Percentiles rank a stretch among this genome's conserved stretches.
Conservation (phyloP, 1,140 invertebrate species). For the Dinoponera quadriceps region DNA sequence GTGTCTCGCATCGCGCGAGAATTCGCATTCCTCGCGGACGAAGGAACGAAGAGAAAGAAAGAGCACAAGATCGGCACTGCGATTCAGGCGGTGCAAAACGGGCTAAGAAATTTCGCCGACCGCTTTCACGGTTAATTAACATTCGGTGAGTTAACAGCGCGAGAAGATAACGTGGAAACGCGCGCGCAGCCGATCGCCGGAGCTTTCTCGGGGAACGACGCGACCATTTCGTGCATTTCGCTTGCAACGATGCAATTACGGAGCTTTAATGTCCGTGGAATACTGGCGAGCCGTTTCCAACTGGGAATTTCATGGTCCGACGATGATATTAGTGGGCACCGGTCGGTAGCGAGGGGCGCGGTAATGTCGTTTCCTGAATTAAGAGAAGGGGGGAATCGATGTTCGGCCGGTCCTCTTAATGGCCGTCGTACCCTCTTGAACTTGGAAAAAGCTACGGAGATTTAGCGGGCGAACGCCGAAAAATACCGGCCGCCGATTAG, state of each 20-base stretch:
- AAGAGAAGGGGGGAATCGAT: constrained; percentile 70
- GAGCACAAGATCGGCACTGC: too few relatives aligned
- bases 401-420: constrained; percentile 44
- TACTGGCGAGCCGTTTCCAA: constrained; percentile 76
- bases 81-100: background rate
- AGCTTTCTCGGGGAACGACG: constrained; percentile 11
- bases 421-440: constrained; percentile 17
- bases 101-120: constrained; percentile 28
- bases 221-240: constrained; percentile 72
- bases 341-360: constrained; percentile 33
- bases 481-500: constrained; percentile 29
- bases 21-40: too few relatives aligned
- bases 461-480: constrained; percentile 9
- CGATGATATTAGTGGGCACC: constrained; percentile 76
- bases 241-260: constrained; percentile 81
- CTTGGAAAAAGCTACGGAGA: constrained; percentile 27
- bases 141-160: constrained; percentile 56
- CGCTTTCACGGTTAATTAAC: constrained; percentile 62
- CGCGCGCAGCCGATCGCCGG: background rate
- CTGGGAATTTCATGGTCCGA: constrained; percentile 80
- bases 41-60: too few relatives aligned
- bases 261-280: constrained; percentile 79
- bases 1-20: too few relatives aligned
- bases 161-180: constrained; percentile 55
- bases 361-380: constrained; percentile 74